Evolutionary conservation across 2,113 vertebrate genomes (phyloP).

Genomic region (Seriola rivoliana): DNA sequence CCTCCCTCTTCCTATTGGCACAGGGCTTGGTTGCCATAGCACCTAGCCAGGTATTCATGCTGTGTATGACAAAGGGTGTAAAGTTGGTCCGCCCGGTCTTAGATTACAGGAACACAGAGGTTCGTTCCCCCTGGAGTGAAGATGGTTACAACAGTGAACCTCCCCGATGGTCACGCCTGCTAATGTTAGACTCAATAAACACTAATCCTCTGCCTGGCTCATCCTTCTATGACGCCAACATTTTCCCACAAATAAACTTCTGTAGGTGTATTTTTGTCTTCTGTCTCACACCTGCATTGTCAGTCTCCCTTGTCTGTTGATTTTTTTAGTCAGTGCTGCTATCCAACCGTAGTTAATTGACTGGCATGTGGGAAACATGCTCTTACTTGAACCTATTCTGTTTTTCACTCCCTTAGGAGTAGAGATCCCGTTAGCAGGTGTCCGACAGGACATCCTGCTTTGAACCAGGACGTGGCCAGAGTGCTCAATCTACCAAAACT

Average conservation of each 20-base stretch:
- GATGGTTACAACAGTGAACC: slow-evolving; percentile 55
- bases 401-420: slow-evolving; percentile 19
- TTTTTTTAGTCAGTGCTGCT: not conserved
- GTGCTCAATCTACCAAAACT: slow-evolving; percentile 1
- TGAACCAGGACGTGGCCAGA: slow-evolving; percentile 26
- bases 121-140: slow-evolving; percentile 71
- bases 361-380: not conserved
- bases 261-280: slow-evolving; percentile 8
- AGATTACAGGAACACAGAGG: slow-evolving; percentile 80
- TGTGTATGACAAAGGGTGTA: slow-evolving; percentile 81
- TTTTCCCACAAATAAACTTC: slow-evolving; percentile 43
- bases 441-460: slow-evolving; percentile 64
- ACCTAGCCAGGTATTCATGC: slow-evolving; percentile 74
- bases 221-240: slow-evolving; percentile 31
- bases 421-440: slow-evolving; percentile 33
- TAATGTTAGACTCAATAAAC: slow-evolving; percentile 72
- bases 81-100: slow-evolving; percentile 71
- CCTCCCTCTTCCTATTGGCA: slow-evolving; percentile 46
- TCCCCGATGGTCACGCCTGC: slow-evolving; percentile 66
- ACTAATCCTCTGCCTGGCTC: slow-evolving; percentile 40
- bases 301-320: not conserved
- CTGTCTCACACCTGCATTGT: not conserved
- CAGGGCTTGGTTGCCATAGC: slow-evolving; percentile 78
- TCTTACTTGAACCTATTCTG: slow-evolving; percentile 5
- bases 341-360: not conserved